Base-by-base conservation (phyloP, 2,113 vertebrate species). In the Oreochromis spilurus region DNA sequence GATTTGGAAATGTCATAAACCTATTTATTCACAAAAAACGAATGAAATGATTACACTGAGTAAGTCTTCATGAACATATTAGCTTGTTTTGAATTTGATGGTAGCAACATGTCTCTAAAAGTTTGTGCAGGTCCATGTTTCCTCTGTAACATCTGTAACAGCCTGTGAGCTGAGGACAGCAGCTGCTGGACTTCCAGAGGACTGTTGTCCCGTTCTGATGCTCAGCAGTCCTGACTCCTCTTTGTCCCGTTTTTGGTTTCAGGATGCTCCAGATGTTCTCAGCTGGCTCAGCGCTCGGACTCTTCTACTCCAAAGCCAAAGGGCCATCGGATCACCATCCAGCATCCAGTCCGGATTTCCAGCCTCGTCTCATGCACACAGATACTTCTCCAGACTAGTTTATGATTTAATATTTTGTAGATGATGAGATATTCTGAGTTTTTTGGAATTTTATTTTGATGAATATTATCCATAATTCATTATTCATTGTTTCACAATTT, bases 51-150 rank as follows among this genome's bases (percentile, higher is more conserved):
- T 38, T 38, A 13, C 13, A 65, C 0, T 13, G 60, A 38, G 10
- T 40, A 40, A 14, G 10, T 40, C 36, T 21, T 24, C 24, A 40
- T 5, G 7, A 40, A 4, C 19, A 5, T 1, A 14, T 67, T 0
- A n/a, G 2, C 36, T 11, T 3, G n/a, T 67, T 40, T 67, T 40
- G 11, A 40, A 21, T 40, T 40, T 67, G 36, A 24, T 14, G 62
- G n/a, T 3, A 40, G 38, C 7, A 14, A 40, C 62, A 0, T 1
- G 2, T 40, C 62, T 67, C 11, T 43, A 5, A 14, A 70, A 0
- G 34, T n/a, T 38, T 38, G 34, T 34, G 17, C 0, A 0, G 34
- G 60, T n/a, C 19, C 60, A 9, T 2, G n/a, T 40, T 70, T 40
- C 3, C 17, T 38, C 10, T 38, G 17, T 11, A 36, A 36, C 58